These are phyloP conservation scores for Argyra leucocephala DNA, from an alignment of 2,888 invertebrate genomes.

Conservation along the genomic window DNA sequence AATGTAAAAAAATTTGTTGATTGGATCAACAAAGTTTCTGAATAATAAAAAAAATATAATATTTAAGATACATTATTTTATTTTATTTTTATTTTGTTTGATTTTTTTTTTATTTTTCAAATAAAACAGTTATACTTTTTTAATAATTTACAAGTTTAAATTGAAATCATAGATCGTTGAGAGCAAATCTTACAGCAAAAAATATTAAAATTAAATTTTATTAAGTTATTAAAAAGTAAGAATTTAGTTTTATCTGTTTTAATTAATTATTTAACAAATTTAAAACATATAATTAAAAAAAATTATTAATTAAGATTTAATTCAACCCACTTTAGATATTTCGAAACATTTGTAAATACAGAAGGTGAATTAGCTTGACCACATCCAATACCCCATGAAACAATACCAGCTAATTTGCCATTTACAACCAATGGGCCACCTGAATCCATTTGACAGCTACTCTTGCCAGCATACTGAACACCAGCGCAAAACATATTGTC, in stretches of 20 bases:
- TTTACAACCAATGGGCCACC: slow-evolving; percentile 4
- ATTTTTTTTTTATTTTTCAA: no score
- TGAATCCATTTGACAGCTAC: background rate
- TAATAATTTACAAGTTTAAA: no score
- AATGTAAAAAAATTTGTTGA: slow-evolving; percentile 30
- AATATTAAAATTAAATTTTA: no score
- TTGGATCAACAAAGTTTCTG: slow-evolving; percentile 23
- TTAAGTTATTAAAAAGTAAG: no score
- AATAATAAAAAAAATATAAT: background rate
- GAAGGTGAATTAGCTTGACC: background rate
- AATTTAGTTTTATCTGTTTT: no score
- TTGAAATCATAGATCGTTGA: no score
- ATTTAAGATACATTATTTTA: no score
- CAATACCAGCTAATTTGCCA: background rate
- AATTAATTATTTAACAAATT: no score
- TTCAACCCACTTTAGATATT: background rate
- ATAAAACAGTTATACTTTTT: no score
- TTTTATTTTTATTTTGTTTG: no score
- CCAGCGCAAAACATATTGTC: slow-evolving; percentile 9
- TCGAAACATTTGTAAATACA: background rate
- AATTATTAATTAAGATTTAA: background rate
- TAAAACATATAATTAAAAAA: no score
- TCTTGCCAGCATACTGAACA: background rate
- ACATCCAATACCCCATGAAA: slow-evolving; percentile 11
- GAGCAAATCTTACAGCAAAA: no score